Evolutionary conservation across 53 echinoderm and acorn worm species (phyloP).

Genomic region (Temnopleurus reevesii): DNA sequence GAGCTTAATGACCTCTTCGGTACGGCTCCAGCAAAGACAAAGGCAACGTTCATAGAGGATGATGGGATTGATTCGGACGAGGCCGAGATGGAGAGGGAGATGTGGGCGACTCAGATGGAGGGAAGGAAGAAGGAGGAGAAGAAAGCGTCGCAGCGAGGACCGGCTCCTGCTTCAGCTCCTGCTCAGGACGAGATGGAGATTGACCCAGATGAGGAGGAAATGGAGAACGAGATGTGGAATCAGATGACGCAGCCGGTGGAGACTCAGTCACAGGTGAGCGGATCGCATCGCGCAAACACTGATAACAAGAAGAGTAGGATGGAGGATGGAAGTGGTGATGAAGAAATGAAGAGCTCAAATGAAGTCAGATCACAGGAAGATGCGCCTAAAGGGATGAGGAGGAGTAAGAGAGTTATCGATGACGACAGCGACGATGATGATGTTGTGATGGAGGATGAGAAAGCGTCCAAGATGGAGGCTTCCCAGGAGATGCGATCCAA

Average conservation of each 20-base stretch:
- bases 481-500: background rate
- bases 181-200: background rate
- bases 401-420: slow-evolving; percentile 7
- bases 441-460: background rate
- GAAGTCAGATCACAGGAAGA: background rate
- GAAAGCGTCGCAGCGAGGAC: slow-evolving; percentile 6
- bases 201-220: slow-evolving; percentile 37
- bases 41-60: background rate
- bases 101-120: slow-evolving; percentile 49
- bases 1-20: slow-evolving; percentile 26
- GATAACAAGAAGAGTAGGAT: background rate
- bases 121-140: background rate
- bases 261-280: background rate
- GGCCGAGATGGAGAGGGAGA: slow-evolving; percentile 42
- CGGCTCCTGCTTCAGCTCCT: background rate
- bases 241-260: slow-evolving; percentile 27
- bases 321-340: background rate
- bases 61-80: slow-evolving; percentile 47
- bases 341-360: background rate
- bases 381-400: background rate
- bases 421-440: slow-evolving; percentile 33
- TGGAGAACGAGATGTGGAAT: slow-evolving; percentile 54
- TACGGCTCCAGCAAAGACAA: background rate
- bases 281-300: background rate
- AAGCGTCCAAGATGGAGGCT: background rate